Evolutionary conservation across 2,113 vertebrate species (phyloP).

Genomic region (Neolamprologus hecqui): DNA sequence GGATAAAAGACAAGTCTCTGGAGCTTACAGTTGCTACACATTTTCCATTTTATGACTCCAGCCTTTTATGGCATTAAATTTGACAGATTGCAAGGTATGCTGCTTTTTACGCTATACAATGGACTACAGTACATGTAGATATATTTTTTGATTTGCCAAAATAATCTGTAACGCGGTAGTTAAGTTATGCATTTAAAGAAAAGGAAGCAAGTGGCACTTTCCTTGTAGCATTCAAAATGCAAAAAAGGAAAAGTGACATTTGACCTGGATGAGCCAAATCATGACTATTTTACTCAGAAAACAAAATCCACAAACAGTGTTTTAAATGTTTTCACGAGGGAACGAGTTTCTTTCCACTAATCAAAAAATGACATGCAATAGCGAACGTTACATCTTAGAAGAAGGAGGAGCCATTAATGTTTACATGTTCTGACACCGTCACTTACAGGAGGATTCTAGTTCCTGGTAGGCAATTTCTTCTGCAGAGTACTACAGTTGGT

Average conservation of each 20-base stretch:
- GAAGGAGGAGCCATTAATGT: neutral
- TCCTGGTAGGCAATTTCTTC: neutral
- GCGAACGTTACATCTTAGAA: neutral
- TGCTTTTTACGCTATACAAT: neutral
- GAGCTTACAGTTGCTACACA: neutral
- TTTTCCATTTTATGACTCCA: constrained; percentile 42
- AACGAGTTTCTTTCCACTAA: neutral
- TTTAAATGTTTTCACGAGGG: neutral
- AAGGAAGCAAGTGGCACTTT: neutral
- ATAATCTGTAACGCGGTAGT: neutral
- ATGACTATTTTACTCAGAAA: neutral
- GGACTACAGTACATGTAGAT: neutral
- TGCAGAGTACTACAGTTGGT: neutral
- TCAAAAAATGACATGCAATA: neutral
- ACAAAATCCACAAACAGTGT: neutral
- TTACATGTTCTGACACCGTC: neutral
- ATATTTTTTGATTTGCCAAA: neutral
- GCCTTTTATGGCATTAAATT: neutral
- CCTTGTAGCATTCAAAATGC: neutral
- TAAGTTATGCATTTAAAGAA: neutral
- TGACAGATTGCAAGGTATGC: neutral
- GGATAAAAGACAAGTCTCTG: constrained; percentile 35
- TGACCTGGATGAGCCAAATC: neutral
- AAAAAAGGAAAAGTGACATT: neutral
- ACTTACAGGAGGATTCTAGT: neutral